phyloP scores from a whole-genome alignment of 2,113 vertebrate genomes.

The Cygnus atratus region DNA sequence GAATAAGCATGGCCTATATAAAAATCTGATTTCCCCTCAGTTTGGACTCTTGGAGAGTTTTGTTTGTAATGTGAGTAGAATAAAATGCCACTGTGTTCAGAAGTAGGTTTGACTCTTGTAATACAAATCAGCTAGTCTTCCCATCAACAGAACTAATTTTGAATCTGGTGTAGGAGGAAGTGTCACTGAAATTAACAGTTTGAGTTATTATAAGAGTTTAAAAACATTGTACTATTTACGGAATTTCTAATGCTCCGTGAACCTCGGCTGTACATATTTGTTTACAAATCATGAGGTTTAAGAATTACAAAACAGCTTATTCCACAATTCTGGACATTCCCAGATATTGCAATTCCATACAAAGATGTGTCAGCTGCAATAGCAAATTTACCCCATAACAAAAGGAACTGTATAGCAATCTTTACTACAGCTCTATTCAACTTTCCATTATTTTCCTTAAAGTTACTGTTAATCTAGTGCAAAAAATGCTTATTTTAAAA shows the following conservation, averaged over 20 bases:
- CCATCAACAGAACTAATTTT: background rate
- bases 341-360: background rate
- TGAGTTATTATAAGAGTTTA: background rate
- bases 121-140: background rate
- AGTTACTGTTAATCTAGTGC: background rate
- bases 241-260: background rate
- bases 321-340: background rate
- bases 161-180: background rate
- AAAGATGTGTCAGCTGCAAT: background rate
- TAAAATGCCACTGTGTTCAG: background rate
- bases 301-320: background rate
- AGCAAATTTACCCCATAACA: background rate
- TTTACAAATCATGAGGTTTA: background rate
- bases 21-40: background rate
- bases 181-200: conserved; percentile 7
- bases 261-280: background rate
- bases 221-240: background rate
- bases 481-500: background rate
- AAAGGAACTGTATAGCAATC: background rate
- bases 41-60: background rate
- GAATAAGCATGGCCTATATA: background rate
- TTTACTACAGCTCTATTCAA: background rate
- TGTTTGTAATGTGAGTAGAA: background rate
- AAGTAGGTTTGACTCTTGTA: background rate
- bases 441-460: background rate